Percentiles rank a stretch among this genome's conserved stretches.
Evolutionary conservation across 1,140 invertebrate species (phyloP).

Genomic region (Steinernema feltiae): DNA sequence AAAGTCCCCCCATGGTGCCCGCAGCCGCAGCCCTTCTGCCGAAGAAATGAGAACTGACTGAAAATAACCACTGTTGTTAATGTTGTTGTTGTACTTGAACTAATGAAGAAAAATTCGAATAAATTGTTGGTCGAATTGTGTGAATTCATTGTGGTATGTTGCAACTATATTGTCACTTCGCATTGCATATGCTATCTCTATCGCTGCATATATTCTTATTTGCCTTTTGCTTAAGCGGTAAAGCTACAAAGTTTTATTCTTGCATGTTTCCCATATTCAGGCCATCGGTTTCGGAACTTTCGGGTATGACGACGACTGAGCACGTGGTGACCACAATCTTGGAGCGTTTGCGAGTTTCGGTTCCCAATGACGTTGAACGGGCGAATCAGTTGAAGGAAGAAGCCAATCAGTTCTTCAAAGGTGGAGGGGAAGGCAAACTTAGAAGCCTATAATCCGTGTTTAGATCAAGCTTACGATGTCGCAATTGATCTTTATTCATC

Average conservation of each 20-base stretch:
- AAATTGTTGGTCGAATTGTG: no score
- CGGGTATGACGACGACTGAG: slow-evolving; percentile 19
- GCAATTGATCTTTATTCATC: slow-evolving; percentile 83
- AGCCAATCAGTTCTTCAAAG: slow-evolving; percentile 78
- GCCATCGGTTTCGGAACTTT: background rate
- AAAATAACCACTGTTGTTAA: background rate
- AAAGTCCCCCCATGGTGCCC: no score
- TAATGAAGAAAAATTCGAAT: no score
- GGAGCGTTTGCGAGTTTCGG: slow-evolving; percentile 12
- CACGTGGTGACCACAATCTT: slow-evolving; percentile 22
- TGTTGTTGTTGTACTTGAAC: no score
- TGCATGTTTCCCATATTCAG: no score
- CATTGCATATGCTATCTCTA: no score
- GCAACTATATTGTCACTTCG: no score
- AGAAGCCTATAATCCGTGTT: slow-evolving; percentile 52
- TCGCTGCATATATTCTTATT: background rate
- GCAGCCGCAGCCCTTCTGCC: no score
- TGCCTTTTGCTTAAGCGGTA: background rate
- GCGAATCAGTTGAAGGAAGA: slow-evolving; percentile 74
- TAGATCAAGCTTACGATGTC: slow-evolving; percentile 80
- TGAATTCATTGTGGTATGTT: no score
- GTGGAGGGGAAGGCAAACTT: slow-evolving; percentile 62
- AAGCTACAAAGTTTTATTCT: no score
- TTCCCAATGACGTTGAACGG: slow-evolving; percentile 44
- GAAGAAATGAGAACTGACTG: no score